Evolutionary conservation across 2,888 invertebrate genomes (phyloP), one percentile per base, ranked within the genome.

Genomic region (Melanostoma mellinum): DNA sequence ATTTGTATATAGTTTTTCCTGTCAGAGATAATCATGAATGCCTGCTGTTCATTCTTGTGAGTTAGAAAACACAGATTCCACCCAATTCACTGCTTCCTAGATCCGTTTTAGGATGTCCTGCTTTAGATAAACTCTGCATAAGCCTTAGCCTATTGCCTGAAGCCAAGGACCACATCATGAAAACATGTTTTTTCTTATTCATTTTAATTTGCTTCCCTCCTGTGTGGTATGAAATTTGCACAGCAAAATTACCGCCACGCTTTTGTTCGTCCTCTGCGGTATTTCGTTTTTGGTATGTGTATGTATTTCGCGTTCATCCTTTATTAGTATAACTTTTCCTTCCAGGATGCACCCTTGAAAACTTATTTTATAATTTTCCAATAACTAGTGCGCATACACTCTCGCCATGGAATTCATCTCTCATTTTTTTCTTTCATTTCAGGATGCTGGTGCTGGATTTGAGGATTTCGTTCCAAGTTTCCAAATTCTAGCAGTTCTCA

Each of bases 271-370:
- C 65, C 69, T 78, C 69, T 77, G 81, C 53, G 56, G 68, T 40
- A 48, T 77, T 82, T 68, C 40, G 48, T 38, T 38, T 33, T 38
- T 3, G 2, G 10, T 10, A 3, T 10, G 30, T 30, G 36, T 36
- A 60, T 44, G 44, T 42, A 33, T 65, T 35, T 61, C 20, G 10
- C 35, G 5, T 30, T 53, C 20, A 6, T 46, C 38, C 9, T 53
- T 72, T 36, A 30, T 61, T 40, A 56, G 65, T 58, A 44, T 72
- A 20, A 20, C 20, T 67, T 53, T 75, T 56, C 32, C 42, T 78
- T 71, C 71, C 67, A 79, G 78, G 74, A 84, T 79, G 84, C 84
- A 84, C 84, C 84, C 84, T 84, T 84, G 84, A 84, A 84, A 78
- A 75, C 20, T 67, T 75, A 61, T 75, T 71, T 75, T 52, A 78